A percentile compares a stretch with the other conserved stretches of the same genome.
Conservation (phyloP, 2,113 vertebrate species). For the Grammomys surdaster region DNA sequence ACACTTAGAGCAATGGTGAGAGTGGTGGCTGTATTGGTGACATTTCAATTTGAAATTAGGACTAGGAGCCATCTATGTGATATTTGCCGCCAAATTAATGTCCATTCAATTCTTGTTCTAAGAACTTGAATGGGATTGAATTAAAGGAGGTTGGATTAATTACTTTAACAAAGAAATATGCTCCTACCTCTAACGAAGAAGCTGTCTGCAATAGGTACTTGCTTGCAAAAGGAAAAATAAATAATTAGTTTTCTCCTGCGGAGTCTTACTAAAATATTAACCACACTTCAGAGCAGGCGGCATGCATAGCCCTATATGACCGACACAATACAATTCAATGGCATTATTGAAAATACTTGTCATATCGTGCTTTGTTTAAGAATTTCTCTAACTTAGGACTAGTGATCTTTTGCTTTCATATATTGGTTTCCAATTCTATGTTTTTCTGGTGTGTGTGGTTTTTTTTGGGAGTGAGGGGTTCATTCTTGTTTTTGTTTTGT, state of each 20-base stretch:
- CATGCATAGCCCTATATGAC: background rate
- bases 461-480: background rate
- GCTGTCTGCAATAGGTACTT: background rate
- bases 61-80: background rate
- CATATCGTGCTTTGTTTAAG: background rate
- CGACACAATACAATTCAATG: background rate
- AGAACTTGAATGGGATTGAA: background rate
- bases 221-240: background rate
- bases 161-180: background rate
- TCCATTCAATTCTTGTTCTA: background rate
- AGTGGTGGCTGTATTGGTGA: background rate
- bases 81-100: background rate
- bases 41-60: background rate
- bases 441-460: background rate
- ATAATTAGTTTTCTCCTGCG: background rate
- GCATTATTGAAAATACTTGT: background rate
- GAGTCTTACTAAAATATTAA: background rate
- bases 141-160: background rate
- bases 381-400: background rate
- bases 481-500: background rate
- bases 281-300: accelerated
- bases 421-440: background rate
- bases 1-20: background rate
- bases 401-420: background rate
- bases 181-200: background rate